Evolutionary conservation across 2,113 vertebrate species (phyloP).

Genomic region (Ginglymostoma cirratum): DNA sequence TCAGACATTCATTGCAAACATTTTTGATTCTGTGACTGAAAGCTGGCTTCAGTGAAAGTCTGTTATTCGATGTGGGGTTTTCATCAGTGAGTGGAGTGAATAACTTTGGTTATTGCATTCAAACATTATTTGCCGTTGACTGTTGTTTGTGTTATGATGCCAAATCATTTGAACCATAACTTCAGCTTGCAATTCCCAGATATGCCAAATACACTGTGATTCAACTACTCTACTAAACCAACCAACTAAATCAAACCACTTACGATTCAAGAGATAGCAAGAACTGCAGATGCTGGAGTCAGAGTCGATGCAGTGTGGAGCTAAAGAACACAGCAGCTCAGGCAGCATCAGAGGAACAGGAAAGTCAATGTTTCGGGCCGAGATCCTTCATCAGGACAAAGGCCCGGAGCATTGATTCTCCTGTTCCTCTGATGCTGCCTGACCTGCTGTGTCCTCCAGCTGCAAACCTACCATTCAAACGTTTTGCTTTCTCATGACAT

Average conservation of each 20-base stretch:
- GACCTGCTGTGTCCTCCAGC: too few species aligned
- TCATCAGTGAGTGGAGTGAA: neutral
- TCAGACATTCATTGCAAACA: neutral
- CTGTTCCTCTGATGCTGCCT: too few species aligned
- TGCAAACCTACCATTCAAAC: too few species aligned
- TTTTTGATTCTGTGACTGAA: constrained; percentile 33
- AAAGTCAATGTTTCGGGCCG: too few species aligned
- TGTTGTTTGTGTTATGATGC: neutral
- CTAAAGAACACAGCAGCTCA: too few species aligned
- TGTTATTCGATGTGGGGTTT: neutral
- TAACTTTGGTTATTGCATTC: neutral
- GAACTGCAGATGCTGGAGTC: too few species aligned
- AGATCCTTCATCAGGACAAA: too few species aligned
- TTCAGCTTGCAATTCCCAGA: neutral
- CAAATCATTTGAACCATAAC: neutral
- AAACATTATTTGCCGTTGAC: neutral
- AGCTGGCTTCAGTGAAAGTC: constrained; percentile 10
- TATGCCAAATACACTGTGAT: neutral
- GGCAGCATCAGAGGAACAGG: too few species aligned
- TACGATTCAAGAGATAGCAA: neutral
- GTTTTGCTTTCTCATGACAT: neutral
- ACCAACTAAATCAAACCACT: neutral
- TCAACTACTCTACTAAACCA: neutral
- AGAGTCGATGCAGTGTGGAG: too few species aligned
- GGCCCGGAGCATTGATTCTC: too few species aligned